Conservation (phyloP, 2,888 invertebrate genomes). For the Mimas tiliae region DNA sequence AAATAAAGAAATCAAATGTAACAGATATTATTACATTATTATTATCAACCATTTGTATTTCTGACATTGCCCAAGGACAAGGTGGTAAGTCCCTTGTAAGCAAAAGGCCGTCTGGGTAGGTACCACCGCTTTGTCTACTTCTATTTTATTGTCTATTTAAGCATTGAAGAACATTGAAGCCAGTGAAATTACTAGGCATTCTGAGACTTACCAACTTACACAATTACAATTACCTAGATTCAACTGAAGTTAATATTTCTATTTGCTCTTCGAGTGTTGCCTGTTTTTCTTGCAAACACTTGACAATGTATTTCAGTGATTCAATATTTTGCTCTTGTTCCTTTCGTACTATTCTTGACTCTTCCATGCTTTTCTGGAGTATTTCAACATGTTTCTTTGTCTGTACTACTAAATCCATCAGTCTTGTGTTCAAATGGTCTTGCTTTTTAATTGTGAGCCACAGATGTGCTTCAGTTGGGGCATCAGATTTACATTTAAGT, state of each 20-base stretch:
- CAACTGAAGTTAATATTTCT: constrained; percentile 74
- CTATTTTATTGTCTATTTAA: too few relatives aligned
- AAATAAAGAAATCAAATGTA: too few relatives aligned
- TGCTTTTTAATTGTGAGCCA: constrained; percentile 77
- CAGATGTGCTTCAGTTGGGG: constrained; percentile 63
- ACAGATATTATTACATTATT: too few relatives aligned
- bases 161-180: too few relatives aligned
- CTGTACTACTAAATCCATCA: constrained; percentile 61
- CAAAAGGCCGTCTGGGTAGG: too few relatives aligned
- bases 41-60: too few relatives aligned
- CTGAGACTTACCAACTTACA: too few relatives aligned
- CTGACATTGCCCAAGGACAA: too few relatives aligned
- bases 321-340: constrained; percentile 66
- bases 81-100: too few relatives aligned
- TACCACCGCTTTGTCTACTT: too few relatives aligned
- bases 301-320: constrained; percentile 70
- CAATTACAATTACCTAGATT: constrained; percentile 58
- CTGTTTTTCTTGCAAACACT: constrained; percentile 76
- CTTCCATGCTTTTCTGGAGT: constrained; percentile 61
- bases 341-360: constrained; percentile 52
- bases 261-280: constrained; percentile 77
- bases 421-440: constrained; percentile 64
- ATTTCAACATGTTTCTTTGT: constrained; percentile 67
- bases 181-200: too few relatives aligned
- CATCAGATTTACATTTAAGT: constrained; percentile 57